A percentile compares a stretch with the other conserved stretches of the same genome.
phyloP scores from a whole-genome alignment of 2,888 invertebrate species.

The Eristalis intricaria region DNA sequence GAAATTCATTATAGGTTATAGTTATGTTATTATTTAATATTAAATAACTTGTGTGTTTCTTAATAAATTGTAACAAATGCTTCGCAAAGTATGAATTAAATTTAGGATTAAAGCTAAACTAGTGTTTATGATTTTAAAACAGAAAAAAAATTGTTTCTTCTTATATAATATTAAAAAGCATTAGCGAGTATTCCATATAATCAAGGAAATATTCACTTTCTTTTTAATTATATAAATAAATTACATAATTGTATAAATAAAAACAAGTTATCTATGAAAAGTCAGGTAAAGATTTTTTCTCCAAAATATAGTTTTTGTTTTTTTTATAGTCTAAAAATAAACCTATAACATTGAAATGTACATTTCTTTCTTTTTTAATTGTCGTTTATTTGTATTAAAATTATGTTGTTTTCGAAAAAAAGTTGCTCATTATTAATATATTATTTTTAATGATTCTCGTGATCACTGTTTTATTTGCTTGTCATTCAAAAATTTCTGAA shows the following conservation, averaged over 20 bases:
- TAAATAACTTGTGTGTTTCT: conserved; percentile 63
- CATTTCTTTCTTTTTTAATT: conserved; percentile 44
- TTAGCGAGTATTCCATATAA: conserved; percentile 10
- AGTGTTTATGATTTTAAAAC: conserved; percentile 24
- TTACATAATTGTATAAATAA: conserved; percentile 9
- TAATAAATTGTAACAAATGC: conserved; percentile 71
- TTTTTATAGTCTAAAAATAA: conserved; percentile 43
- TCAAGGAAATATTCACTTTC: conserved; percentile 12
- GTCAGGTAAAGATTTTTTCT: conserved; percentile 42
- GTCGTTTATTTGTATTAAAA: conserved; percentile 29
- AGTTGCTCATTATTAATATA: background rate
- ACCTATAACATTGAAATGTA: conserved; percentile 53
- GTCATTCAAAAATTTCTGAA: background rate
- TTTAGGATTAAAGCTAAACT: conserved; percentile 64
- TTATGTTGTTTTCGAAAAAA: conserved; percentile 19
- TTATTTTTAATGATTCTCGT: conserved; percentile 23
- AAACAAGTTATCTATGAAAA: conserved; percentile 34
- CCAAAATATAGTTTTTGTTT: conserved; percentile 37
- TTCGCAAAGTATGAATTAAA: conserved; percentile 63
- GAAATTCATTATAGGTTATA: conserved; percentile 73
- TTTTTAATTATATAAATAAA: conserved; percentile 37
- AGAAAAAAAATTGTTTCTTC: conserved; percentile 40
- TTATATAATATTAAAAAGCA: conserved; percentile 42
- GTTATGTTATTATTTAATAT: conserved; percentile 59
- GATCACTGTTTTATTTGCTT: background rate